These are phyloP conservation scores for Pomacea canaliculata DNA, from an alignment of 2,888 invertebrate species.

Conservation along the genomic window DNA sequence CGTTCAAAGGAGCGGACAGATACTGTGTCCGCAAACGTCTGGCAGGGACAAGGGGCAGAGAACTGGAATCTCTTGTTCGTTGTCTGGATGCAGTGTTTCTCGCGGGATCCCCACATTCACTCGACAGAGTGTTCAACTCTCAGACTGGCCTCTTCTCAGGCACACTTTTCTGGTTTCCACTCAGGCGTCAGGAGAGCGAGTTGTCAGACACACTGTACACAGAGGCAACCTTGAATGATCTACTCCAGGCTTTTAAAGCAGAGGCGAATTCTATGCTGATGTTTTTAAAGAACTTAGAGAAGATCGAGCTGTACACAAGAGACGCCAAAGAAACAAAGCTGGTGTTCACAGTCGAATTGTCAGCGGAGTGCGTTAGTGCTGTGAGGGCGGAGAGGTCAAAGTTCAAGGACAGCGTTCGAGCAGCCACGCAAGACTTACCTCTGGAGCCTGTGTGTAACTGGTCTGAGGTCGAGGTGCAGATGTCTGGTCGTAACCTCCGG, in stretches of 20 bases:
- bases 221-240: background rate
- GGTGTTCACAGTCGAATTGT: slow-evolving; percentile 14
- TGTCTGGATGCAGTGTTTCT: background rate
- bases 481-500: background rate
- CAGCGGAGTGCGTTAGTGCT: background rate
- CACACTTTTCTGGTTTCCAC: slow-evolving; percentile 21
- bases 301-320: slow-evolving; percentile 41
- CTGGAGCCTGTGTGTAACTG: background rate
- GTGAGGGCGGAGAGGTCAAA: slow-evolving; percentile 9
- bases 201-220: slow-evolving; percentile 16
- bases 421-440: slow-evolving; percentile 16
- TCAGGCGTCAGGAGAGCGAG: background rate
- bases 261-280: slow-evolving; percentile 11
- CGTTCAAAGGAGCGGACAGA: background rate
- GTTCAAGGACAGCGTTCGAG: slow-evolving; percentile 8
- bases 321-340: background rate
- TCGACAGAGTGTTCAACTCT: background rate
- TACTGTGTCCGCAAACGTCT: slow-evolving; percentile 3
- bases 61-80: background rate
- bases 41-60: background rate
- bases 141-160: background rate
- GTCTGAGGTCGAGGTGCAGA: slow-evolving; percentile 15
- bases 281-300: slow-evolving; percentile 16
- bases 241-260: slow-evolving; percentile 2
- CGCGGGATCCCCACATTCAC: background rate